phyloP scores from a whole-genome alignment of 2,888 invertebrate species.

The Lamellibrachia satsuma region DNA sequence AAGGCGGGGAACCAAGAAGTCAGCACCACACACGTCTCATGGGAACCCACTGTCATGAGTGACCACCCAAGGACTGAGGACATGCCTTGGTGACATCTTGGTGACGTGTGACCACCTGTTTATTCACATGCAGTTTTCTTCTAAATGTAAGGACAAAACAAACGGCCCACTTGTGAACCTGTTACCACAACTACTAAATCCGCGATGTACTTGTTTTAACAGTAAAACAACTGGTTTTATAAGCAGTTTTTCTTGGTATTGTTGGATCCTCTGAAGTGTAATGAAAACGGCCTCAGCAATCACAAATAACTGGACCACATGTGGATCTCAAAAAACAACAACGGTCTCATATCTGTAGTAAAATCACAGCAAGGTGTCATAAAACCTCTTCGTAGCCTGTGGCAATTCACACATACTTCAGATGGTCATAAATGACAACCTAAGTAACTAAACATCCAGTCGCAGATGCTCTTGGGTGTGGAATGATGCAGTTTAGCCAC shows the following conservation, averaged over 20 bases:
- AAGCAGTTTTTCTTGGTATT: background rate
- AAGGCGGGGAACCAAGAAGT: background rate
- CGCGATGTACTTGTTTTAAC: background rate
- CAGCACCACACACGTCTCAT: background rate
- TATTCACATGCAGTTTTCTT: background rate
- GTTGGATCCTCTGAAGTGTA: background rate
- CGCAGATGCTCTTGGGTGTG: background rate
- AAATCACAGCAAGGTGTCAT: background rate
- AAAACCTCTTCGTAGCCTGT: background rate
- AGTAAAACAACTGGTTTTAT: background rate
- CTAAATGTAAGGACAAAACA: background rate
- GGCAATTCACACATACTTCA: constrained; percentile 4
- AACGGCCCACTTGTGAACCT: background rate
- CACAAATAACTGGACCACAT: background rate
- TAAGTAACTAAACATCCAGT: background rate
- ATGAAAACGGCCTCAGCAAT: background rate
- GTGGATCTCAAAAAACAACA: background rate
- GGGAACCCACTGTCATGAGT: background rate
- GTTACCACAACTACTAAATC: background rate
- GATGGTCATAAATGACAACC: constrained; percentile 1
- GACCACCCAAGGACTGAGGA: background rate
- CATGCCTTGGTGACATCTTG: background rate
- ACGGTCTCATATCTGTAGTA: background rate
- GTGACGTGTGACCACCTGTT: background rate
- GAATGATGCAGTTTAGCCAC: background rate